phyloP scores from a whole-genome alignment of 2,113 vertebrate genomes.

The Pelvicachromis taeniatus region DNA sequence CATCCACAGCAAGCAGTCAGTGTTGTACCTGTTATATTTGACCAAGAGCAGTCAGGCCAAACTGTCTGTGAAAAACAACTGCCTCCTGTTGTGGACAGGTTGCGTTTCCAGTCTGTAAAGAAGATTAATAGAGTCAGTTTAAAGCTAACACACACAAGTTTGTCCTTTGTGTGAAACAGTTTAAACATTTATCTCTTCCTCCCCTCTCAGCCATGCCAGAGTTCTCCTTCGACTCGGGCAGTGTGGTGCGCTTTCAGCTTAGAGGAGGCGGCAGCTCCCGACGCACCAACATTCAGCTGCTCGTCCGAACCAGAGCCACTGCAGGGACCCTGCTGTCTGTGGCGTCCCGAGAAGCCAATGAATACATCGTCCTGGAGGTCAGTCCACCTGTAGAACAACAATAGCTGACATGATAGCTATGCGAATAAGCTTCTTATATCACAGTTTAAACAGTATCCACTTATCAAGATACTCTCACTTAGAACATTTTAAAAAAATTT shows the following conservation, averaged over 20 bases:
- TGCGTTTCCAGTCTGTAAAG: not conserved
- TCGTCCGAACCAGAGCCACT: conserved; percentile 77
- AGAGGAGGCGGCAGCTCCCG: conserved; percentile 66
- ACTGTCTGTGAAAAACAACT: not conserved
- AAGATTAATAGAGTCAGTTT: not conserved
- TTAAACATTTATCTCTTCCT: not conserved
- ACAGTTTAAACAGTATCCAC: not conserved
- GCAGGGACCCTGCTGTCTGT: conserved; percentile 76
- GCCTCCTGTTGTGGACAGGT: not conserved
- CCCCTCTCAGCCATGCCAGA: conserved; percentile 75
- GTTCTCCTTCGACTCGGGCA: conserved; percentile 81
- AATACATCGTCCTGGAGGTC: conserved; percentile 78
- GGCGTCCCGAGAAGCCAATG: conserved; percentile 63
- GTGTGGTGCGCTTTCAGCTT: conserved; percentile 75
- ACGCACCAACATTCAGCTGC: conserved; percentile 73
- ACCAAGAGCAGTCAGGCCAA: not conserved
- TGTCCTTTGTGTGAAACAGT: not conserved
- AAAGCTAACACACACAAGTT: not conserved
- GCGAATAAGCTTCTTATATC: not conserved
- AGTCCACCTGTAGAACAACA: not conserved
- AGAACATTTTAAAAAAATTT: not conserved
- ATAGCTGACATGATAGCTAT: accelerated
- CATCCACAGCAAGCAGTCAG: not conserved
- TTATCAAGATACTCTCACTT: not conserved
- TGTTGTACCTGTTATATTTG: not conserved